phyloP scores from a whole-genome alignment of 2,113 vertebrate species.

The Pituophis catenifer region DNA sequence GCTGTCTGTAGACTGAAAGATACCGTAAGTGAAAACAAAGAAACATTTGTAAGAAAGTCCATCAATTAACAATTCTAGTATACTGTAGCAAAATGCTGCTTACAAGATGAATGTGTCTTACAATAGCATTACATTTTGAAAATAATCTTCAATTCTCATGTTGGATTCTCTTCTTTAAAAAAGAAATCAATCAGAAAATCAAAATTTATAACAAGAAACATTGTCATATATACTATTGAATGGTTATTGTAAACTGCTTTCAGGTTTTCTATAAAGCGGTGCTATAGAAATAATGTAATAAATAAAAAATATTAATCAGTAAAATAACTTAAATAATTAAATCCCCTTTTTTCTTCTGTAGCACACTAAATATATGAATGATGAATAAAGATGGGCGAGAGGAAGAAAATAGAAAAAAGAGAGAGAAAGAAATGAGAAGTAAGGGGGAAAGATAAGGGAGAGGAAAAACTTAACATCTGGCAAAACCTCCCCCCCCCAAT shows the following conservation, averaged over 20 bases:
- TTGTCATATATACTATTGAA: background rate
- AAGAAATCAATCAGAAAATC: background rate
- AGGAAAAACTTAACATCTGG: background rate
- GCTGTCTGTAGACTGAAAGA: background rate
- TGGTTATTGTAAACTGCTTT: background rate
- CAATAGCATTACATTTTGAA: background rate
- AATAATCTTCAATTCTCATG: background rate
- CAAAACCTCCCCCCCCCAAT: background rate
- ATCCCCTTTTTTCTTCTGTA: background rate
- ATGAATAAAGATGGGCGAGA: background rate
- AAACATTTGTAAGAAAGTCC: slow-evolving; percentile 10
- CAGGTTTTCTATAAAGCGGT: background rate
- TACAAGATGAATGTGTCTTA: background rate
- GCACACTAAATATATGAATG: background rate
- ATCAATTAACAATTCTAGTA: background rate
- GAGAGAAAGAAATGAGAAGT: background rate
- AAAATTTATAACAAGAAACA: background rate
- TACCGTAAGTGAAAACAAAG: slow-evolving; percentile 16
- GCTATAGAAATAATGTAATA: background rate
- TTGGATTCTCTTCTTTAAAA: background rate
- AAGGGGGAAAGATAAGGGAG: background rate
- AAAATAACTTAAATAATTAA: background rate
- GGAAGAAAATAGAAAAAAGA: background rate
- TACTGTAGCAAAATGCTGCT: fast-evolving
- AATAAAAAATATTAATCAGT: background rate